These are phyloP conservation scores for Osmerus eperlanus DNA, from an alignment of 2,113 vertebrate genomes.

Conservation along the genomic window DNA sequence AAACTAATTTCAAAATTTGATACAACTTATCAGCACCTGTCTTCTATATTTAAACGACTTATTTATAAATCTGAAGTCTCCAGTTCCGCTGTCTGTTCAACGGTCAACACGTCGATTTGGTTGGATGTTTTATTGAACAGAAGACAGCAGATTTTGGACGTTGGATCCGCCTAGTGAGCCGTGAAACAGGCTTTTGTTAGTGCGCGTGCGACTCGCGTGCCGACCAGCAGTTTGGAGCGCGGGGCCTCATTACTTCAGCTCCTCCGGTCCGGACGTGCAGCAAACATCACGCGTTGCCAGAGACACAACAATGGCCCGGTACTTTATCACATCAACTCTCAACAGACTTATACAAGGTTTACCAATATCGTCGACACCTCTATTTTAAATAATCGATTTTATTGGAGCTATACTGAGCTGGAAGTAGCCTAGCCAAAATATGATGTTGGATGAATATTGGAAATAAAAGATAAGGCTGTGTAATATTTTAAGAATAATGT, in stretches of 20 bases:
- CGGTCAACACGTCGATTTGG: slow-evolving; percentile 30
- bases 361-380: no score
- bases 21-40: not conserved
- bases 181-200: slow-evolving; percentile 76
- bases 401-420: no score
- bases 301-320: not conserved
- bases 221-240: slow-evolving; percentile 42
- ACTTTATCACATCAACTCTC: not conserved
- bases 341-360: not conserved
- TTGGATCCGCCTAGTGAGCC: slow-evolving; percentile 67
- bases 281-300: not conserved
- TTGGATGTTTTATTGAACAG: slow-evolving; percentile 32
- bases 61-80: not conserved
- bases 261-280: not conserved
- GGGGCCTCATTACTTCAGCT: slow-evolving; percentile 28
- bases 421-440: no score
- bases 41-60: slow-evolving; percentile 1
- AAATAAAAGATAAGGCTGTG: no score
- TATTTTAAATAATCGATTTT: no score
- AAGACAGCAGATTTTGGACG: slow-evolving; percentile 61
- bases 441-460: no score
- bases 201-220: slow-evolving; percentile 80
- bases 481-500: no score
- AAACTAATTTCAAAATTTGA: no score
- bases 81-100: slow-evolving; percentile 28